Conservation (phyloP, 2,797 vertebrate genomes). For the Protonibea diacanthus region DNA sequence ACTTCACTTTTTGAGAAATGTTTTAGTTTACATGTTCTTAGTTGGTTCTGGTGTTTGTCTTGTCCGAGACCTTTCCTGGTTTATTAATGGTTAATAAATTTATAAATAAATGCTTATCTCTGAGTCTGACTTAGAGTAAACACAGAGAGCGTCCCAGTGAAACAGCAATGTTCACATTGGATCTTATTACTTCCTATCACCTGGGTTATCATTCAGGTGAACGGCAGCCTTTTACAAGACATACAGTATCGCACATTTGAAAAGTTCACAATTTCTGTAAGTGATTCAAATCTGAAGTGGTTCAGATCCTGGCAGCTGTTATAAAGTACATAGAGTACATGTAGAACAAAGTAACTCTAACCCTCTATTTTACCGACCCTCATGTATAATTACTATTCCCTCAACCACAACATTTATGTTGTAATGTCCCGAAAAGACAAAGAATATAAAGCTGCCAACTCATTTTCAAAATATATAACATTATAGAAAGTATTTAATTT, state of each 20-base stretch:
- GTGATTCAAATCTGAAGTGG: constrained; percentile 52
- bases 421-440: constrained; percentile 11
- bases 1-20: too few relatives aligned
- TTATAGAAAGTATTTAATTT: constrained; percentile 51
- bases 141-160: neutral
- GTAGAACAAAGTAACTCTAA: constrained; percentile 59
- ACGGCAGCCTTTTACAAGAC: neutral
- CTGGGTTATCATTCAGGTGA: neutral
- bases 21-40: too few relatives aligned
- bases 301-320: constrained; percentile 64
- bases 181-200: neutral
- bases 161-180: neutral
- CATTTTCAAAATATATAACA: constrained; percentile 59
- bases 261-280: constrained; percentile 43
- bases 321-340: constrained; percentile 28
- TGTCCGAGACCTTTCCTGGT: too few relatives aligned
- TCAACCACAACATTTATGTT: constrained; percentile 38
- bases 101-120: too few relatives aligned
- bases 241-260: neutral
- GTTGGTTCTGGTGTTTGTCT: too few relatives aligned
- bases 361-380: constrained; percentile 51
- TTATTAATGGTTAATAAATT: too few relatives aligned
- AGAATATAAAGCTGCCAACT: constrained; percentile 36
- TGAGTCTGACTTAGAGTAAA: neutral
- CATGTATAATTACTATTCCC: constrained; percentile 50